Evolutionary conservation across 2,888 invertebrate species (phyloP).

Genomic region (Cryptosula pallasiana): DNA sequence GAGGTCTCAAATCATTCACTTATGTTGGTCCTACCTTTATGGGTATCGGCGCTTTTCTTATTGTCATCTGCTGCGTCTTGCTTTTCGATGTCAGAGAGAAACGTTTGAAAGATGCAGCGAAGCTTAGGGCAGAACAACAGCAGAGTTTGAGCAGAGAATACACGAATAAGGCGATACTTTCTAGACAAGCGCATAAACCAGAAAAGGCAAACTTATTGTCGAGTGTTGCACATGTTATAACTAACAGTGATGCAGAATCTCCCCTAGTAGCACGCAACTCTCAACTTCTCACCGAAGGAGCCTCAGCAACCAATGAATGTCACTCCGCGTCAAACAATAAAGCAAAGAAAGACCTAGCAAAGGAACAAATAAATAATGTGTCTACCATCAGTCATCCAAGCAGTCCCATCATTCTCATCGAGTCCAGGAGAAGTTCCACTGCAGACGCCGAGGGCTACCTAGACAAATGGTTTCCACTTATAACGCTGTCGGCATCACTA

Average conservation of each 20-base stretch:
- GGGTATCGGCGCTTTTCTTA: slow-evolving; percentile 21
- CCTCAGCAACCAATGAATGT: not conserved
- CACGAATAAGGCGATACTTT: slow-evolving; percentile 2
- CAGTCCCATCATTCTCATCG: not conserved
- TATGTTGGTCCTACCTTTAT: slow-evolving; percentile 21
- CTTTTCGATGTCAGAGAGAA: slow-evolving; percentile 16
- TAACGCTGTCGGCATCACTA: not conserved
- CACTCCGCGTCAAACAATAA: not conserved
- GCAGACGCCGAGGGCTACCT: not conserved
- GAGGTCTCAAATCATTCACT: slow-evolving; percentile 1
- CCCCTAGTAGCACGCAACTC: not conserved
- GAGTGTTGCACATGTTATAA: not conserved
- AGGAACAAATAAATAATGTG: not conserved
- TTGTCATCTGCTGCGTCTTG: slow-evolving; percentile 14
- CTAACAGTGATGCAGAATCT: not conserved
- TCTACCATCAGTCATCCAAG: not conserved
- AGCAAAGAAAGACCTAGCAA: not conserved
- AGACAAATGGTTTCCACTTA: not conserved
- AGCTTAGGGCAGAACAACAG: not conserved
- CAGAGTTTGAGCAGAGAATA: slow-evolving; percentile 12
- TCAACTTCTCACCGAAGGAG: not conserved
- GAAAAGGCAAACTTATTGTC: not conserved
- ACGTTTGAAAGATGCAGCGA: not conserved
- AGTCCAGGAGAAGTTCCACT: not conserved
- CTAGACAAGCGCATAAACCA: not conserved